Conservation (phyloP, 53 echinoderm and acorn worm genomes). For the Echinometra lucunter region DNA sequence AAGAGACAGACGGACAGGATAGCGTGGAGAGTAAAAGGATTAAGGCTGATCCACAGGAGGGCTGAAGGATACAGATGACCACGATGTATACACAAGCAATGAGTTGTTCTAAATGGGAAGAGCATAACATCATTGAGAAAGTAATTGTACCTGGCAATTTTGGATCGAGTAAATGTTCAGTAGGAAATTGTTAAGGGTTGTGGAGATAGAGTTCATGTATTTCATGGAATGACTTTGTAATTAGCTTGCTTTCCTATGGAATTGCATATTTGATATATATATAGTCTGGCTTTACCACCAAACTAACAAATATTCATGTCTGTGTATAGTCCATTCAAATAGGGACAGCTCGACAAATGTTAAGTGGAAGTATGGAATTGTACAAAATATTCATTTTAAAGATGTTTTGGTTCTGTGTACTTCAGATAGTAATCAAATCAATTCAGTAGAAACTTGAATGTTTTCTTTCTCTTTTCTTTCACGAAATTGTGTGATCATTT, state of each 20-base stretch:
- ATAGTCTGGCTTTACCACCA: conserved; percentile 54
- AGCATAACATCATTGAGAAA: background rate
- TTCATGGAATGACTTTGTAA: conserved; percentile 49
- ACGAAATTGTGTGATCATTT: conserved; percentile 4
- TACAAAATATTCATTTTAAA: conserved; percentile 5
- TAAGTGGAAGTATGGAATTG: conserved; percentile 7
- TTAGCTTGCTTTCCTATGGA: conserved; percentile 54
- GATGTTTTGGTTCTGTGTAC: conserved; percentile 18
- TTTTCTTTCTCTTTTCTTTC: background rate
- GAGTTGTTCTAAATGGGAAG: background rate
- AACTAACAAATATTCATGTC: conserved; percentile 34
- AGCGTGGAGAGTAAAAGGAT: conserved; percentile 60
- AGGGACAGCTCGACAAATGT: background rate
- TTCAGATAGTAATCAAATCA: background rate
- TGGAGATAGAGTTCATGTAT: conserved; percentile 3
- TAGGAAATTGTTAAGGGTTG: conserved; percentile 4
- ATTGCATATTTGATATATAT: conserved; percentile 4
- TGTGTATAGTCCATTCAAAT: conserved; percentile 35
- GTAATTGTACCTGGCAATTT: background rate
- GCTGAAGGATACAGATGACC: conserved; percentile 50
- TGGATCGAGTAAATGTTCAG: background rate
- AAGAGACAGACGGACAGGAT: conserved; percentile 77
- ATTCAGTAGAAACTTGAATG: background rate
- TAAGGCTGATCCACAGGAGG: conserved; percentile 76
- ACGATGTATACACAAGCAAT: background rate